These are phyloP conservation scores for Ceraclea dissimilis DNA, from an alignment of 2,888 invertebrate species.

Conservation along the genomic window DNA sequence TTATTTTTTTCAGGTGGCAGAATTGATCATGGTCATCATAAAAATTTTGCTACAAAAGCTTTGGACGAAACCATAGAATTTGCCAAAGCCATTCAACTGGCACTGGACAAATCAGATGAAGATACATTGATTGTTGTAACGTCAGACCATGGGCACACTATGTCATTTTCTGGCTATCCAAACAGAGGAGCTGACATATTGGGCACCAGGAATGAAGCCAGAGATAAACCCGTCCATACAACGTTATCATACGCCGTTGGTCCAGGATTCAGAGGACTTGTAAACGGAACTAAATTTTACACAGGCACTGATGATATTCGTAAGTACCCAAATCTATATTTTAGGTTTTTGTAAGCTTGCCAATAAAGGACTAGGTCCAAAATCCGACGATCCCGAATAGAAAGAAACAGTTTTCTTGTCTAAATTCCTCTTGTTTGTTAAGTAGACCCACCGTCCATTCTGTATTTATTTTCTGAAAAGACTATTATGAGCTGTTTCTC, in stretches of 20 bases:
- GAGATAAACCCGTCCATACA: constrained; percentile 53
- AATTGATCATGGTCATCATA: constrained; percentile 54
- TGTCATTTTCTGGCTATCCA: constrained; percentile 54
- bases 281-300: constrained; percentile 24
- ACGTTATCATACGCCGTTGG: constrained; percentile 71
- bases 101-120: constrained; percentile 37
- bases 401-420: no score
- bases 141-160: constrained; percentile 52
- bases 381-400: no score
- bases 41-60: constrained; percentile 41
- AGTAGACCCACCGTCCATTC: no score
- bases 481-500: no score
- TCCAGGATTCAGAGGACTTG: constrained; percentile 46
- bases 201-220: constrained; percentile 36
- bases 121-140: constrained; percentile 58
- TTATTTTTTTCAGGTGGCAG: constrained; percentile 52
- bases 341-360: no score
- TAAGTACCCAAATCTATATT: constrained; percentile 6
- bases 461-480: no score
- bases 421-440: no score
- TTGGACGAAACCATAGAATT: constrained; percentile 56
- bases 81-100: constrained; percentile 44
- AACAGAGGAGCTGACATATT: constrained; percentile 47
- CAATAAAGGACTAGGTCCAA: no score
- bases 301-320: constrained; percentile 20